Evolutionary conservation across 2,888 invertebrate genomes (phyloP).

Genomic region (Sericinus montela): DNA sequence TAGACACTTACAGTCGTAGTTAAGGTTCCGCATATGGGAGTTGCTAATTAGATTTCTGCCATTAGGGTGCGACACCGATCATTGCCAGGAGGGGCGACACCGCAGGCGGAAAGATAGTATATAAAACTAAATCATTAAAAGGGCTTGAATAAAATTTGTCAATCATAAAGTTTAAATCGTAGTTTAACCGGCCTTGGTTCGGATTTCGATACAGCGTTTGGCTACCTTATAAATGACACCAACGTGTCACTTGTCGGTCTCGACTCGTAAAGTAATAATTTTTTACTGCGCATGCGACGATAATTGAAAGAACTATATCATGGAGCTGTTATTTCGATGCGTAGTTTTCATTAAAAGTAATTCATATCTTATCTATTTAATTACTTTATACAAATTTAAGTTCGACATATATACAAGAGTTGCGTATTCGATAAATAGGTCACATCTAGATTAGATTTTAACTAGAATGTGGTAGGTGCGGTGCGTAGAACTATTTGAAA

Average conservation of each 20-base stretch:
- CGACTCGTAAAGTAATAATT: constrained; percentile 8
- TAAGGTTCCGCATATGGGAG: too few relatives aligned
- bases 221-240: constrained; percentile 4
- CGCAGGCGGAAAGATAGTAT: too few relatives aligned
- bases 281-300: constrained; percentile 6
- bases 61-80: too few relatives aligned
- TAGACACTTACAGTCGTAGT: too few relatives aligned
- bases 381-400: constrained; percentile 4
- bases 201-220: too few relatives aligned
- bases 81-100: too few relatives aligned
- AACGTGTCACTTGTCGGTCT: constrained; percentile 18
- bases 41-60: too few relatives aligned
- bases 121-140: too few relatives aligned
- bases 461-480: background rate
- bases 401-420: constrained; percentile 5
- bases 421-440: constrained; percentile 10
- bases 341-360: constrained; percentile 13
- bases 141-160: too few relatives aligned
- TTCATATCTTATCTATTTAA: constrained; percentile 12
- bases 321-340: constrained; percentile 11
- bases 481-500: background rate
- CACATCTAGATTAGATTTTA: background rate
- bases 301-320: background rate
- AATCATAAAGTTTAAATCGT: too few relatives aligned
- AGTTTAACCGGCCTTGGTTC: too few relatives aligned